A percentile compares a stretch with the other conserved stretches of the same genome.
Evolutionary conservation across 2,888 invertebrate genomes (phyloP).

Genomic region (Choristoneura rosaceana): DNA sequence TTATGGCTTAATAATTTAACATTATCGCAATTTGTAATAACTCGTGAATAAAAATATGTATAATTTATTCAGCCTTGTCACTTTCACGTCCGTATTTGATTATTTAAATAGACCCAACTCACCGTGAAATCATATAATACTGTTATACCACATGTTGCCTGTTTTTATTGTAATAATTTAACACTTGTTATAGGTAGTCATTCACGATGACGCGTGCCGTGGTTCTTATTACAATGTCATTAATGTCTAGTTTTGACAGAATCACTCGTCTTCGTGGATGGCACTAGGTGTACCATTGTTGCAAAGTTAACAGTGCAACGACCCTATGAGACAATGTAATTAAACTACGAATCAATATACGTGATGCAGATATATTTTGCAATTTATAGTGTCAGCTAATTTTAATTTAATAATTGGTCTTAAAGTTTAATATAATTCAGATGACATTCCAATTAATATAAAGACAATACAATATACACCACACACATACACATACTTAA

Average conservation of each 20-base stretch:
- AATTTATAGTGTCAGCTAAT: too few relatives aligned
- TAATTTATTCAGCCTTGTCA: slow-evolving; percentile 9
- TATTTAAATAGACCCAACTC: slow-evolving; percentile 2
- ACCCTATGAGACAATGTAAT: neutral
- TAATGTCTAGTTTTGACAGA: too few relatives aligned
- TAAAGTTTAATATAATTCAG: too few relatives aligned
- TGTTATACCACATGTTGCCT: neutral
- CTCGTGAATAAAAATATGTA: neutral
- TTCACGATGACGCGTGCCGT: too few relatives aligned
- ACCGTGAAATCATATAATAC: slow-evolving; percentile 23
- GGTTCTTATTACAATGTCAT: too few relatives aligned
- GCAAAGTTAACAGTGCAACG: neutral
- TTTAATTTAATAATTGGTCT: too few relatives aligned
- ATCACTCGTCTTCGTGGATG: too few relatives aligned
- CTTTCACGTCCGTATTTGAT: slow-evolving; percentile 21
- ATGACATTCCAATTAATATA: too few relatives aligned
- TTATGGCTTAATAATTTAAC: neutral
- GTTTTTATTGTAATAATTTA: neutral
- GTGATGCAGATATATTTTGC: neutral
- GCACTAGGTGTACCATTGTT: neutral
- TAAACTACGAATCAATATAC: too few relatives aligned
- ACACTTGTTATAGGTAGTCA: neutral
- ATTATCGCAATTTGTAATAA: neutral
- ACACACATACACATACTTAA: too few relatives aligned
- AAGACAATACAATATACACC: too few relatives aligned